These are phyloP conservation scores for Sebastes umbrosus DNA, from an alignment of 2,797 vertebrate genomes.

Conservation along the genomic window DNA sequence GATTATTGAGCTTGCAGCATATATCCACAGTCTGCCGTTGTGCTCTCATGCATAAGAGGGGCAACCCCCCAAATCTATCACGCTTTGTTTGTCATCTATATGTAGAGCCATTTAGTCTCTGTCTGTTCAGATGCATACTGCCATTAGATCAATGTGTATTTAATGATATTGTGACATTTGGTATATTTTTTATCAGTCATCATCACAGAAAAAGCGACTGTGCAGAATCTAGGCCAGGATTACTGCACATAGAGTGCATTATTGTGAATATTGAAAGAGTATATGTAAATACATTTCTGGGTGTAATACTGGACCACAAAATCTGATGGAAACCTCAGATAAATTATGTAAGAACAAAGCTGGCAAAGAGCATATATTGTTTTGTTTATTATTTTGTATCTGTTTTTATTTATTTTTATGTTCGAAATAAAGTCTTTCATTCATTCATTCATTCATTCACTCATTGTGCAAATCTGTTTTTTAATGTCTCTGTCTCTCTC, in stretches of 20 bases:
- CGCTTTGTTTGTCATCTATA: slow-evolving; percentile 40
- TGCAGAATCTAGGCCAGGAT: slow-evolving; percentile 48
- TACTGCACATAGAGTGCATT: slow-evolving; percentile 23
- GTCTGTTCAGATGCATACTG: background rate
- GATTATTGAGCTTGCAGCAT: background rate
- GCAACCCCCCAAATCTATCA: slow-evolving; percentile 8
- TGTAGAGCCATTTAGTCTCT: background rate
- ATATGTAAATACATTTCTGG: too few relatives aligned
- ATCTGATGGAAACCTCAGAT: too few relatives aligned
- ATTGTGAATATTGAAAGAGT: background rate
- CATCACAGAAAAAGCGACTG: background rate
- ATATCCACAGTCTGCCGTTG: background rate
- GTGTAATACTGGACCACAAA: too few relatives aligned
- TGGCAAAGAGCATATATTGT: too few relatives aligned
- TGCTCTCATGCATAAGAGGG: slow-evolving; percentile 24
- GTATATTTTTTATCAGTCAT: slow-evolving; percentile 1
- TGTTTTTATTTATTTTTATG: too few relatives aligned
- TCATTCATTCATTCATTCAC: too few relatives aligned
- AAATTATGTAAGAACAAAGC: too few relatives aligned
- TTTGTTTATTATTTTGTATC: too few relatives aligned
- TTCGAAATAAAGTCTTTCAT: too few relatives aligned
- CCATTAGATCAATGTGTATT: background rate
- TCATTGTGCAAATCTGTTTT: background rate
- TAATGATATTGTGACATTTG: background rate
- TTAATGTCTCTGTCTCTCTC: background rate